Percentiles rank a stretch among this genome's conserved stretches.
Evolutionary conservation across 2,888 invertebrate species (phyloP).

Genomic region (Diarsia brunnea): DNA sequence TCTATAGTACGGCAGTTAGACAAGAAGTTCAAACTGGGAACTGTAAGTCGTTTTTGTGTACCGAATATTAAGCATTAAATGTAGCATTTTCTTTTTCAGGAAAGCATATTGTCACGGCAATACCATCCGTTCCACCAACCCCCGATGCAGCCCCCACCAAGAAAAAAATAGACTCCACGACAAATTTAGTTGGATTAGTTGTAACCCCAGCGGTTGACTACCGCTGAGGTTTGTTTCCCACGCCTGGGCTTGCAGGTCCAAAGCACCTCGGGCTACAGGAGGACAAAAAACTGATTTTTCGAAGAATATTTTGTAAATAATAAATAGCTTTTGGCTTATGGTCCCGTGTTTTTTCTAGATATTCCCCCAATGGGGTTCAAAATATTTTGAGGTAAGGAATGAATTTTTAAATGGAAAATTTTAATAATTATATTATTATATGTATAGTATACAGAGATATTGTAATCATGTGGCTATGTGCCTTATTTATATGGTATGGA

Average conservation of each 20-base stretch:
- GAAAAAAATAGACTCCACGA: slow-evolving; percentile 77
- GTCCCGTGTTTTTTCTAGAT: slow-evolving; percentile 55
- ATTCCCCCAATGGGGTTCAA: slow-evolving; percentile 55
- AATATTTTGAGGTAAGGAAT: slow-evolving; percentile 61
- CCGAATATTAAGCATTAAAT: background rate
- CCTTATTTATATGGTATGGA: slow-evolving; percentile 78
- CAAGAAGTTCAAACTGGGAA: too few species aligned
- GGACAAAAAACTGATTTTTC: slow-evolving; percentile 71
- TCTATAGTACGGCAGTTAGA: too few species aligned
- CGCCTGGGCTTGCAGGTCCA: slow-evolving; percentile 64
- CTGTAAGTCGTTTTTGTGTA: background rate
- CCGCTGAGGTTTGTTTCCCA: slow-evolving; percentile 76
- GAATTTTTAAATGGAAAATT: slow-evolving; percentile 62
- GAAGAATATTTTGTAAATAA: slow-evolving; percentile 79
- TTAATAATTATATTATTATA: slow-evolving; percentile 49
- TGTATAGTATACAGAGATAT: slow-evolving; percentile 59
- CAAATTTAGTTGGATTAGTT: slow-evolving; percentile 73
- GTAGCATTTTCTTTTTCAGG: slow-evolving; percentile 74
- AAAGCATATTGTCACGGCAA: slow-evolving; percentile 82
- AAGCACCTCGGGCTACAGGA: slow-evolving; percentile 67
- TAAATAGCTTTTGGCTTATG: slow-evolving; percentile 58
- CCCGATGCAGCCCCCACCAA: slow-evolving; percentile 81
- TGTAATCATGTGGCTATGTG: slow-evolving; percentile 79
- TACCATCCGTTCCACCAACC: slow-evolving; percentile 88
- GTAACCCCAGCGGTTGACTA: slow-evolving; percentile 78